Evolutionary conservation across 2,113 vertebrate genomes (phyloP).

Genomic region (Toxostoma redivivum): DNA sequence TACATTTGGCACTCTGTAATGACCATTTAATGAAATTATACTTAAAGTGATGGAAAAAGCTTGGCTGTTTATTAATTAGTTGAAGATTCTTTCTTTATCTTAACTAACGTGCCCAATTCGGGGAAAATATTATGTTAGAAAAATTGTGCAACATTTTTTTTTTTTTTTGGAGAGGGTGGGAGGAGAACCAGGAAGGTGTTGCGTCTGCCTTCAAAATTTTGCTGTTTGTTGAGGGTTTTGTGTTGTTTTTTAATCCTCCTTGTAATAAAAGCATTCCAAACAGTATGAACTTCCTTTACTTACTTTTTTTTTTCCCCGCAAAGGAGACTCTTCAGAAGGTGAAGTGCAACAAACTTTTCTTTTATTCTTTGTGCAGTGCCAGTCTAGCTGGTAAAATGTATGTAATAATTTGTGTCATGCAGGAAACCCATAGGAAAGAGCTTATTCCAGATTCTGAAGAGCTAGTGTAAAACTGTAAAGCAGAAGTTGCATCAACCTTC

Average conservation of each 20-base stretch:
- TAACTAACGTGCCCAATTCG: rapidly evolving
- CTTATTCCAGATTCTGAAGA: neutral
- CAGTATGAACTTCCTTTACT: neutral
- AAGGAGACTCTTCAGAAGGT: neutral
- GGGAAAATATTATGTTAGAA: neutral
- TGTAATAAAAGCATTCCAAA: neutral
- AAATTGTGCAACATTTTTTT: neutral
- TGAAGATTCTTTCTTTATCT: neutral
- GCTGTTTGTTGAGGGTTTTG: rapidly evolving
- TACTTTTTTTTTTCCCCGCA: rapidly evolving
- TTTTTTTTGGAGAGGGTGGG: neutral
- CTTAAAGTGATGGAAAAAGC: neutral
- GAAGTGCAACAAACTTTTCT: neutral
- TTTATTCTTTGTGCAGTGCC: neutral
- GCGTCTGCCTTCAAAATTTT: neutral
- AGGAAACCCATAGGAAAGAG: neutral
- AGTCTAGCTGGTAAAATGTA: neutral
- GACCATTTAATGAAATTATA: neutral
- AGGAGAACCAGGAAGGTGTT: neutral
- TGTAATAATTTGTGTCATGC: neutral
- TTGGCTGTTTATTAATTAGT: neutral
- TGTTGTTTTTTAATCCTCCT: neutral
- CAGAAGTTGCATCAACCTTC: neutral
- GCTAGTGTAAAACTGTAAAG: neutral
- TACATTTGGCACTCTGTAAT: neutral